Percentiles rank a stretch among this genome's conserved stretches.
Evolutionary conservation across 1,140 invertebrate genomes (phyloP).

Genomic region (Ectropis grisescens): DNA sequence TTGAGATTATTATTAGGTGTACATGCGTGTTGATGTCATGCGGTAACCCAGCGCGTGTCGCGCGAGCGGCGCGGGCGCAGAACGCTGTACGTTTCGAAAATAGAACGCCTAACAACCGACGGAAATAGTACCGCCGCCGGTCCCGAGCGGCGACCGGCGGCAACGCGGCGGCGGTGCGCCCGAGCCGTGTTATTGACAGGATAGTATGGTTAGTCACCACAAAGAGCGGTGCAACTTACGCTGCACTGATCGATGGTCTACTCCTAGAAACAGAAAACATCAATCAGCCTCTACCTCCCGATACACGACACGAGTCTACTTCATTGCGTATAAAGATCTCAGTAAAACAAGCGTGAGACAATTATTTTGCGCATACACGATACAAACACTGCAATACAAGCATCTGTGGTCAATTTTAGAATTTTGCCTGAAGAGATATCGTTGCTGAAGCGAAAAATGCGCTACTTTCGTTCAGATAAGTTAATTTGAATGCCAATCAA

Average conservation of each 20-base stretch:
- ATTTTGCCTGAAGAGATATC: slow-evolving; percentile 12
- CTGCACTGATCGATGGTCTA: slow-evolving; percentile 64
- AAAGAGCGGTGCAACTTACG: slow-evolving; percentile 70
- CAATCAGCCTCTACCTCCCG: slow-evolving; percentile 60
- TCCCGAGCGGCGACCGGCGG: slow-evolving; percentile 22
- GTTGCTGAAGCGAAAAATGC: slow-evolving; percentile 12
- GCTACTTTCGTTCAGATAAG: slow-evolving; percentile 21
- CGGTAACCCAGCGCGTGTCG: slow-evolving; percentile 24
- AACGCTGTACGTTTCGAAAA: slow-evolving; percentile 30
- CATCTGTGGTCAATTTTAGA: slow-evolving; percentile 20
- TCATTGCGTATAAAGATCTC: slow-evolving; percentile 24
- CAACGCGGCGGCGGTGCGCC: slow-evolving; percentile 36
- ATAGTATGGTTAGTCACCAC: slow-evolving; percentile 66
- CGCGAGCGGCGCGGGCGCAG: slow-evolving; percentile 46
- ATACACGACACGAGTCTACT: slow-evolving; percentile 34
- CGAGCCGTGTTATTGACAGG: slow-evolving; percentile 52
- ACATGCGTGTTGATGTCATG: slow-evolving; percentile 44
- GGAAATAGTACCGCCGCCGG: slow-evolving; percentile 28
- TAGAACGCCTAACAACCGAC: slow-evolving; percentile 42
- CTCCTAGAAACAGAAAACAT: slow-evolving; percentile 72
- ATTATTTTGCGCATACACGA: slow-evolving; percentile 52
- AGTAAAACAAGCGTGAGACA: slow-evolving; percentile 42
- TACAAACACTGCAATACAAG: slow-evolving; percentile 37
- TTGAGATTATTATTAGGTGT: slow-evolving; percentile 26
- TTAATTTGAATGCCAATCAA: slow-evolving; percentile 48